Evolutionary conservation across 37 sponge, comb jelly and placozoan species (phyloP).

Genomic region (Corticium candelabrum): DNA sequence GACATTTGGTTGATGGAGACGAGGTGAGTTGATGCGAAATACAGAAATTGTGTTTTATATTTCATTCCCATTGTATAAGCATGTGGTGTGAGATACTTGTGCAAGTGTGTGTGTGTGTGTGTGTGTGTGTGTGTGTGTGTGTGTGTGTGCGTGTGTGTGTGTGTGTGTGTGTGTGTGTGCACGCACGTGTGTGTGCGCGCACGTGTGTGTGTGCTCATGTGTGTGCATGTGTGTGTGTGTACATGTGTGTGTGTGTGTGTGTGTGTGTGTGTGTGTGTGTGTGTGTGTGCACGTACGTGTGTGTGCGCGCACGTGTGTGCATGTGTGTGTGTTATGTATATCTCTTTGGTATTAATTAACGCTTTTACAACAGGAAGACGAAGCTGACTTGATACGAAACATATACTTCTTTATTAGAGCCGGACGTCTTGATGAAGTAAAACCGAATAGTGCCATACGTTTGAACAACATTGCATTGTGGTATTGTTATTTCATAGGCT

Average conservation of each 20-base stretch:
- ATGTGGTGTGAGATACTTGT: no score
- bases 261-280: neutral
- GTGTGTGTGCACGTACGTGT: neutral
- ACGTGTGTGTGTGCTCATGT: neutral
- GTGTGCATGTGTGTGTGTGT: no score
- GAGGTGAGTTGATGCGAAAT: no score
- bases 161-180: neutral
- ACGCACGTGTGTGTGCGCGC: neutral
- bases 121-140: neutral
- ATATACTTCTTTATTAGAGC: slow-evolving; percentile 76
- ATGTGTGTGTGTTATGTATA: neutral
- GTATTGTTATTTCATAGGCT: slow-evolving; percentile 30
- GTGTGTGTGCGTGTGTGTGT: neutral
- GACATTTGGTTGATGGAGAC: neutral
- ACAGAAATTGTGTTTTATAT: no score
- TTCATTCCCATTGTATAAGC: no score
- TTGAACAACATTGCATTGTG: neutral
- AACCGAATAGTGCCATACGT: neutral
- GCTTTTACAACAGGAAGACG: slow-evolving; percentile 41
- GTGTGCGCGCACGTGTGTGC: neutral
- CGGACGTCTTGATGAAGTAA: slow-evolving; percentile 55
- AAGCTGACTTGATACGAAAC: slow-evolving; percentile 54
- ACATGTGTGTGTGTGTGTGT: neutral
- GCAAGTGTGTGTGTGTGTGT: neutral
- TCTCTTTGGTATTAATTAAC: neutral